These are phyloP conservation scores for Drosophila kambysellisi DNA, from an alignment of 2,888 invertebrate genomes.

Conservation along the genomic window DNA sequence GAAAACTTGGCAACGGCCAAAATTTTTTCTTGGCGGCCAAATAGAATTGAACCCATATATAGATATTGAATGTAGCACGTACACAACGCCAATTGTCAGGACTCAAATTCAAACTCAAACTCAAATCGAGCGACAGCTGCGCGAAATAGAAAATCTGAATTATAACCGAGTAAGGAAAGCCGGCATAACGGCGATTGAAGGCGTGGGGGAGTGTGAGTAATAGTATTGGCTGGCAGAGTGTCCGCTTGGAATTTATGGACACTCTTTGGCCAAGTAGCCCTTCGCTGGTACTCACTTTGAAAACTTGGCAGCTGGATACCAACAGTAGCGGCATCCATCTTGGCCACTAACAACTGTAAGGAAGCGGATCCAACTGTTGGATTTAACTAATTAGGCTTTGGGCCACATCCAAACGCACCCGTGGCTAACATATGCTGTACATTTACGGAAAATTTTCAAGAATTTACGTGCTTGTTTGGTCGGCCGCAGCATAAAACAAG, in stretches of 20 bases:
- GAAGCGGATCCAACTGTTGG: conserved; percentile 69
- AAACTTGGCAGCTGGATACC: conserved; percentile 58
- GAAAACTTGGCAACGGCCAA: conserved; percentile 61
- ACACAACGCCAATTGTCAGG: conserved; percentile 50
- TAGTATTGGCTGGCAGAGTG: conserved; percentile 73
- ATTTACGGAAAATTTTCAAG: conserved; percentile 54
- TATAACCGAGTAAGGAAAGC: conserved; percentile 58
- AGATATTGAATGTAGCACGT: conserved; percentile 51
- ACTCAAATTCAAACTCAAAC: conserved; percentile 48
- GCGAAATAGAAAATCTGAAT: conserved; percentile 80
- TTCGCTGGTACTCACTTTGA: conserved; percentile 61
- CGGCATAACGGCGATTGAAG: conserved; percentile 28
- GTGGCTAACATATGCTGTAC: conserved; percentile 51
- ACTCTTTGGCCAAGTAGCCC: conserved; percentile 67
- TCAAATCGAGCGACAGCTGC: conserved; percentile 78
- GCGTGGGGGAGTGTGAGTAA: conserved; percentile 69
- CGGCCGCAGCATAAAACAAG: conserved; percentile 57
- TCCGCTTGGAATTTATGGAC: conserved; percentile 70
- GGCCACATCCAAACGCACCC: conserved; percentile 18
- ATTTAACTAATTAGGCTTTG: conserved; percentile 72
- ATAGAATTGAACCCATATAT: conserved; percentile 44
- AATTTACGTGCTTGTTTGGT: conserved; percentile 75
- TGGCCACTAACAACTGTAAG: conserved; percentile 71
- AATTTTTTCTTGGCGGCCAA: conserved; percentile 41
- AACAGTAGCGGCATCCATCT: conserved; percentile 59